phyloP scores from a whole-genome alignment of 2,113 vertebrate genomes.

The Melanerpes aurifrons region DNA sequence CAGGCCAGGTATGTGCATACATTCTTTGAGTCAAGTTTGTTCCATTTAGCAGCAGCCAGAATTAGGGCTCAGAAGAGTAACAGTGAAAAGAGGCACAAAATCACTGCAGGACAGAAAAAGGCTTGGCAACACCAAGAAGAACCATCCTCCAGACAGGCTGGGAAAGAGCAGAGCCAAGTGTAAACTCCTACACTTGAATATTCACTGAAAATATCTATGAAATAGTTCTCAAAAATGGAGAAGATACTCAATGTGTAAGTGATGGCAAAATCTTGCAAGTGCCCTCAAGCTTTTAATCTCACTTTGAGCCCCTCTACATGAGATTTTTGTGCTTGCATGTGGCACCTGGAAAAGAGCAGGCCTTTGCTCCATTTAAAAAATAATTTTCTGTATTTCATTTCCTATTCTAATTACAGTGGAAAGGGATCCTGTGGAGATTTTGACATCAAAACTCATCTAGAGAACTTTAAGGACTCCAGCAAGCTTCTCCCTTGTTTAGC shows the following conservation, averaged over 20 bases:
- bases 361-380: not conserved
- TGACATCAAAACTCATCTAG: not conserved
- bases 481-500: not conserved
- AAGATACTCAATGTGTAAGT: not conserved
- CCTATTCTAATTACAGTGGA: not conserved
- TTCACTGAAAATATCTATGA: not conserved
- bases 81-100: fast-evolving
- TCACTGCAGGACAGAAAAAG: not conserved
- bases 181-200: not conserved
- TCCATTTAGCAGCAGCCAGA: not conserved
- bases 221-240: not conserved
- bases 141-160: not conserved
- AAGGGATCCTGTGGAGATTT: not conserved
- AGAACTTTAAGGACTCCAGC: not conserved
- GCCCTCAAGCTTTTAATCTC: not conserved
- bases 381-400: not conserved
- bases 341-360: not conserved
- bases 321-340: not conserved
- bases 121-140: not conserved
- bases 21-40: not conserved
- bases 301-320: not conserved
- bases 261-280: not conserved
- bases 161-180: not conserved
- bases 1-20: not conserved
- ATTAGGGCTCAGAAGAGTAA: not conserved